Conservation (phyloP, 2,113 vertebrate genomes). For the Gymnorhina tibicen region DNA sequence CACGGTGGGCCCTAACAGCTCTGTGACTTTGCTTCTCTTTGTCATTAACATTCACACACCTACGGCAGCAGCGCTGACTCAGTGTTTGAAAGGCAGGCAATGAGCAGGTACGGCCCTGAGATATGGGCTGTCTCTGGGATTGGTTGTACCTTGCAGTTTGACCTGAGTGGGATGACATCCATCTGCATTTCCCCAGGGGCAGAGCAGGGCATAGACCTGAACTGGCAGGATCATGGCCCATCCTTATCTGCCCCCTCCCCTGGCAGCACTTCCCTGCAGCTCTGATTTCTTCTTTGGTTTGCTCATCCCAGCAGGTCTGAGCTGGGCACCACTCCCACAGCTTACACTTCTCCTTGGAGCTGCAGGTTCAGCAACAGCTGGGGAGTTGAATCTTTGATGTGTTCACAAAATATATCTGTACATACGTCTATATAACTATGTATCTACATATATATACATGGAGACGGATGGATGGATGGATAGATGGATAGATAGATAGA, state of each 20-base stretch:
- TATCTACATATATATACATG: background rate
- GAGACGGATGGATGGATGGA: background rate
- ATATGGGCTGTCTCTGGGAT: background rate
- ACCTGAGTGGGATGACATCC: background rate
- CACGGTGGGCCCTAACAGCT: background rate
- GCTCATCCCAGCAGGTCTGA: background rate
- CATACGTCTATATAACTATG: accelerated
- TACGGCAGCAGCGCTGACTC: background rate
- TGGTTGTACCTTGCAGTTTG: background rate
- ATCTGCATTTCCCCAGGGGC: background rate
- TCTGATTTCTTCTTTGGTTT: background rate
- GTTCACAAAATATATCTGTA: background rate
- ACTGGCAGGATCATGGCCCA: background rate
- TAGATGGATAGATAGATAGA: background rate
- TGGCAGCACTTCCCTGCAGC: background rate
- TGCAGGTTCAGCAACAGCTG: background rate
- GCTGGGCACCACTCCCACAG: background rate
- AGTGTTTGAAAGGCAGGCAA: background rate
- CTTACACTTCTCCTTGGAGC: background rate
- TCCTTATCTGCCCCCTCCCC: background rate
- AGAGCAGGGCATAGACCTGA: background rate
- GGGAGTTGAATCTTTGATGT: background rate
- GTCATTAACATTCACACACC: background rate
- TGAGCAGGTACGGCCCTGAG: background rate
- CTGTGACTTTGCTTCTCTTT: background rate